A percentile compares a stretch with the other conserved stretches of the same genome.
Conservation (phyloP, 2,888 invertebrate species). For the Trichopria drosophilae region DNA sequence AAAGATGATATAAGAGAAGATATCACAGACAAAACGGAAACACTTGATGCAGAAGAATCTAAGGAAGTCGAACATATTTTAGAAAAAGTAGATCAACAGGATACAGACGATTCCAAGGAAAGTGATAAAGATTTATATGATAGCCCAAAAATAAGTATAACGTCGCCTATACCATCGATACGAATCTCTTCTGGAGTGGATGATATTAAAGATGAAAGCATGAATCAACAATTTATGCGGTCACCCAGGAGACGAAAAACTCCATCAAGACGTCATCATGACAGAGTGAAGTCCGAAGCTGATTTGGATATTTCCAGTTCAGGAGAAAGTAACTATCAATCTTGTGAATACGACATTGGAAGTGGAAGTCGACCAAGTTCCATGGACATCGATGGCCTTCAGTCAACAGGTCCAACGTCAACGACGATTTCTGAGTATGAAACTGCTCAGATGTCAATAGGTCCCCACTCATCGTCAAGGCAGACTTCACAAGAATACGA, state of each 20-base stretch:
- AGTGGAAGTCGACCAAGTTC: slow-evolving; percentile 77
- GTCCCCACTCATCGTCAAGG: slow-evolving; percentile 71
- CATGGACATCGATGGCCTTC: slow-evolving; percentile 82
- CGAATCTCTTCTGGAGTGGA: slow-evolving; percentile 53
- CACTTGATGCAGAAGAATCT: too few species aligned
- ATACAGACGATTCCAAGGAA: too few species aligned
- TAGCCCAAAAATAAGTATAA: too few species aligned
- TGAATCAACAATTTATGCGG: too few species aligned
- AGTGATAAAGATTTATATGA: too few species aligned
- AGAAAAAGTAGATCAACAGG: too few species aligned
- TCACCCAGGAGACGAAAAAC: slow-evolving; percentile 56
- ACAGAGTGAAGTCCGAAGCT: slow-evolving; percentile 74
- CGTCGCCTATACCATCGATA: slow-evolving; percentile 46
- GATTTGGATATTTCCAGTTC: slow-evolving; percentile 84
- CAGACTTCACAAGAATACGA: slow-evolving; percentile 83
- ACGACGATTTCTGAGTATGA: slow-evolving; percentile 84
- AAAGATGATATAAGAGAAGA: too few species aligned
- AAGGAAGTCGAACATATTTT: too few species aligned
- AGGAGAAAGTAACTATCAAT: slow-evolving; percentile 82
- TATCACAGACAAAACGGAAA: too few species aligned
- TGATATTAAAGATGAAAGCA: slow-evolving; percentile 45
- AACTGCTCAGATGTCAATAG: slow-evolving; percentile 79
- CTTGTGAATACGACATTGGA: slow-evolving; percentile 78
- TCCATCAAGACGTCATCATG: slow-evolving; percentile 50
- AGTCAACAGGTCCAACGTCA: slow-evolving; percentile 61